Conservation (phyloP, 1,140 invertebrate genomes). For the Eumaeus atala region DNA sequence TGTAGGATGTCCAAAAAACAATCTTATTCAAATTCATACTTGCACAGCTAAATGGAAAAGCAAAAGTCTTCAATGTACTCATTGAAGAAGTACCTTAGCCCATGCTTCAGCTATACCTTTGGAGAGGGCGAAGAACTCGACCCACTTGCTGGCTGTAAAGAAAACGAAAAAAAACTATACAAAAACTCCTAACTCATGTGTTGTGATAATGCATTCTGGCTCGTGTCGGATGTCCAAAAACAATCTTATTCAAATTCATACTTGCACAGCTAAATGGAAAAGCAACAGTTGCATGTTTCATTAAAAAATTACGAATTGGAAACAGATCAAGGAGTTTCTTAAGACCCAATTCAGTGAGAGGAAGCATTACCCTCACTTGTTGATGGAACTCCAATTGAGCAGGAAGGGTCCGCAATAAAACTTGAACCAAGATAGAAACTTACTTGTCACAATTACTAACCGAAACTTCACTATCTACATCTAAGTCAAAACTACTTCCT, state of each 20-base stretch:
- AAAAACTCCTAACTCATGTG: slow-evolving; percentile 13
- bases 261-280: slow-evolving; percentile 10
- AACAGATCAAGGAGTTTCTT: background rate
- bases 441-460: slow-evolving; percentile 13
- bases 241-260: slow-evolving; percentile 15
- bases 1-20: slow-evolving; percentile 8
- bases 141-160: background rate
- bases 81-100: background rate
- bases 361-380: background rate
- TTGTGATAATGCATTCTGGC: slow-evolving; percentile 13
- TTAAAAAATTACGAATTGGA: slow-evolving; percentile 1
- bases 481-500: background rate
- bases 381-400: slow-evolving; percentile 25
- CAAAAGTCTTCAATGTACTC: background rate
- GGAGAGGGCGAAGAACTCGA: background rate
- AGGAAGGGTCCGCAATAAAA: slow-evolving; percentile 14
- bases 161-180: too few species aligned
- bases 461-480: slow-evolving; percentile 1
- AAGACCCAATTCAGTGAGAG: slow-evolving; percentile 1
- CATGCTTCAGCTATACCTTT: background rate
- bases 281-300: slow-evolving; percentile 5
- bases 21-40: slow-evolving; percentile 16
- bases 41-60: slow-evolving; percentile 7
- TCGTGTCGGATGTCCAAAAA: slow-evolving; percentile 11
- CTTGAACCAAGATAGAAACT: slow-evolving; percentile 12